These are phyloP conservation scores for Netelia melanura DNA, from an alignment of 2,888 invertebrate genomes.

Conservation along the genomic window DNA sequence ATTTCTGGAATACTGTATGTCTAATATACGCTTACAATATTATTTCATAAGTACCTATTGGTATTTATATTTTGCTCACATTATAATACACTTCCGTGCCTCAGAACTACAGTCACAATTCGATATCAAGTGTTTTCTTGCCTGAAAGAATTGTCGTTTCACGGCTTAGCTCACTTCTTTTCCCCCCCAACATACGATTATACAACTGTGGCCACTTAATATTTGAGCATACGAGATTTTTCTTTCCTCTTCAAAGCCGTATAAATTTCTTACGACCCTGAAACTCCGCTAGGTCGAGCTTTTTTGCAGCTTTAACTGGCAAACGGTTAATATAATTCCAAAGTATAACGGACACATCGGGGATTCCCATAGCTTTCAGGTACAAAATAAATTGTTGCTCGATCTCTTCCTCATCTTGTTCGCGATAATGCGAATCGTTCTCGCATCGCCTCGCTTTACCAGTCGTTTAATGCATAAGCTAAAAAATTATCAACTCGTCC, in stretches of 20 bases:
- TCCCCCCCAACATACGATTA: constrained; percentile 25
- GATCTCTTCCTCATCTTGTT: constrained; percentile 57
- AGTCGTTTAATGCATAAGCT: constrained; percentile 56
- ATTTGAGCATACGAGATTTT: constrained; percentile 59
- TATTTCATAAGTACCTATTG: constrained; percentile 74
- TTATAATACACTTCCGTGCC: constrained; percentile 71
- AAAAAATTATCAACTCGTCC: constrained; percentile 62
- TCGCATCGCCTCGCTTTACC: constrained; percentile 55
- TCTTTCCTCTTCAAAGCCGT: constrained; percentile 7
- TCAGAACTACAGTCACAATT: constrained; percentile 70
- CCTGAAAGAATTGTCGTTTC: constrained; percentile 45
- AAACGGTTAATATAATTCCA: constrained; percentile 8
- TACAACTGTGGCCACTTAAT: constrained; percentile 59
- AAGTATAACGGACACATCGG: constrained; percentile 39
- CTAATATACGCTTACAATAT: constrained; percentile 67
- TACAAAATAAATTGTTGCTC: constrained; percentile 67
- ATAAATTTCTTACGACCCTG: constrained; percentile 33
- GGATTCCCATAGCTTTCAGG: constrained; percentile 70
- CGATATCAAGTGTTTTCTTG: constrained; percentile 31
- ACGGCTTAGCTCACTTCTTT: background rate
- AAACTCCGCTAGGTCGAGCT: constrained; percentile 34
- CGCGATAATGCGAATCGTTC: constrained; percentile 72
- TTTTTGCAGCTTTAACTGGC: background rate
- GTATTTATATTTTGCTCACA: constrained; percentile 68
- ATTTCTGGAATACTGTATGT: constrained; percentile 74